Evolutionary conservation across 53 echinoderm and acorn worm species (phyloP).

Genomic region (Temnopleurus reevesii): DNA sequence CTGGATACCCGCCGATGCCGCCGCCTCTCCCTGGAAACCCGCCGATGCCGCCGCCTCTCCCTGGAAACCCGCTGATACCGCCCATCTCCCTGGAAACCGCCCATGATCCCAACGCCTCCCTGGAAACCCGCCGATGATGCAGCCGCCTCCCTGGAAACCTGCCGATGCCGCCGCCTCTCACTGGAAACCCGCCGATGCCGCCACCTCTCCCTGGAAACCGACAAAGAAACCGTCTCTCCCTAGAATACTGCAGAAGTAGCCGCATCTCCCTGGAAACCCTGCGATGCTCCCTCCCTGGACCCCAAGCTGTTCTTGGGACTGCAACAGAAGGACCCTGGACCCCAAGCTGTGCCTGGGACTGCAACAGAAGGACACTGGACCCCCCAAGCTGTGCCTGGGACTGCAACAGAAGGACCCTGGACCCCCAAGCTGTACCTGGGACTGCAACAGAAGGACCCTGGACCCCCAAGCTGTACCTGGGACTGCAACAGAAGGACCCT

Average conservation of each 20-base stretch:
- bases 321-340: neutral
- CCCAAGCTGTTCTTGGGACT: neutral
- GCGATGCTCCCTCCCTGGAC: neutral
- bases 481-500: neutral
- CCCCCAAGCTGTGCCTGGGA: neutral
- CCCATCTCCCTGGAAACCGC: neutral
- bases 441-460: neutral
- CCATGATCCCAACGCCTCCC: neutral
- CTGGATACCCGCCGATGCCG: neutral
- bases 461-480: neutral
- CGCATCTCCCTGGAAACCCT: neutral
- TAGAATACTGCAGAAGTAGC: neutral
- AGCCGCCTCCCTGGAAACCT: neutral
- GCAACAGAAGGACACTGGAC: neutral
- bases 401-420: neutral
- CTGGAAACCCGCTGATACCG: too few relatives aligned
- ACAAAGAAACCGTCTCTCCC: too few relatives aligned
- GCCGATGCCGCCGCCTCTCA: neutral
- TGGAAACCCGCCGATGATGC: neutral
- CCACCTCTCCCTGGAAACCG: neutral
- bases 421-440: neutral
- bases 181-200: neutral
- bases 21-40: neutral
- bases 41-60: neutral
- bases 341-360: neutral